Evolutionary conservation across 2,113 vertebrate genomes (phyloP).

Genomic region (Odocoileus virginianus): DNA sequence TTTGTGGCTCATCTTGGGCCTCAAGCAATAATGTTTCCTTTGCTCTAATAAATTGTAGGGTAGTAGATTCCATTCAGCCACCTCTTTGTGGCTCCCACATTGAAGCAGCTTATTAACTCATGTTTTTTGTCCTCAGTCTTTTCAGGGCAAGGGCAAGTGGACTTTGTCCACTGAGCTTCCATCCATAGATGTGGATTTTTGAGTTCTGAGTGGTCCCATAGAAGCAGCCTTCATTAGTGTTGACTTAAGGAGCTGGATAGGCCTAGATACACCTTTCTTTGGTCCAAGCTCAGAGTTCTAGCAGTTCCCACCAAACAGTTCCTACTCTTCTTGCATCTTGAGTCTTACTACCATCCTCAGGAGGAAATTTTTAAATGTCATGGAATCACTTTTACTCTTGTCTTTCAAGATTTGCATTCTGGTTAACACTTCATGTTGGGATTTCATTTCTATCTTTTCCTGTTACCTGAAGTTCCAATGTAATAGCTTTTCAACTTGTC

Average conservation of each 20-base stretch:
- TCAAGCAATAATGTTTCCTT: background rate
- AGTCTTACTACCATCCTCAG: background rate
- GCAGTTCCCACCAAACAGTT: background rate
- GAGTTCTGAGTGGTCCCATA: background rate
- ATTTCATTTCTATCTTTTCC: background rate
- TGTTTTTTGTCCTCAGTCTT: background rate
- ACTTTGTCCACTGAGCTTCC: background rate
- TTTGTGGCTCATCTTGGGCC: background rate
- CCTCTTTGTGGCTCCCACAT: background rate
- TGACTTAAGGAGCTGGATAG: background rate
- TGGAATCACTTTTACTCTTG: background rate
- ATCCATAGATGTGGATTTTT: background rate
- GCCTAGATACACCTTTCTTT: background rate
- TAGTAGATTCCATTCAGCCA: background rate
- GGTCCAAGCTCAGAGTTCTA: background rate
- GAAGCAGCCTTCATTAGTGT: background rate
- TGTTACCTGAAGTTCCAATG: background rate
- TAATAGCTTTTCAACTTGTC: background rate
- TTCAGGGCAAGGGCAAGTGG: background rate
- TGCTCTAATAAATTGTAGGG: background rate
- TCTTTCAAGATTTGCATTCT: background rate
- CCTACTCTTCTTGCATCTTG: background rate
- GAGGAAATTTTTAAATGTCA: background rate
- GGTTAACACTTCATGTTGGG: background rate
- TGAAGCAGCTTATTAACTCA: background rate